These are phyloP conservation scores for Crambe crambe DNA, from an alignment of 37 sponge, comb jelly and placozoan genomes.

Conservation along the genomic window DNA sequence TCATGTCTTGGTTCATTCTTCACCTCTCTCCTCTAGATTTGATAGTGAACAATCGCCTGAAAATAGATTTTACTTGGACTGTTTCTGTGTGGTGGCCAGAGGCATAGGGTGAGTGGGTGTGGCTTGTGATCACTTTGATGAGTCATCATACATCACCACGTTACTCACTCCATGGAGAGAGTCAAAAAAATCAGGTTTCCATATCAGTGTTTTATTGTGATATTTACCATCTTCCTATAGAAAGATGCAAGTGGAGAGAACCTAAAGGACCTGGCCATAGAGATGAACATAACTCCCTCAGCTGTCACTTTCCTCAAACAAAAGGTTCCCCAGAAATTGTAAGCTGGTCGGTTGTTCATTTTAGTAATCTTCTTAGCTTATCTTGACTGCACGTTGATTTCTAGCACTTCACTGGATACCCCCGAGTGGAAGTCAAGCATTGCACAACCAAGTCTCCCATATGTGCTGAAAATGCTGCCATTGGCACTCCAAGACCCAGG, in stretches of 20 bases:
- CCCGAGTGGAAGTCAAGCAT: conserved; percentile 72
- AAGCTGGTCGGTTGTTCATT: not conserved
- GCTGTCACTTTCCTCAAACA: conserved; percentile 66
- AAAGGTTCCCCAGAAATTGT: conserved; percentile 64
- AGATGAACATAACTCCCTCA: conserved; percentile 60
- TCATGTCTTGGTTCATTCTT: too few relatives aligned
- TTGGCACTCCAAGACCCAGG: conserved; percentile 69
- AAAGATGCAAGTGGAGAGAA: conserved; percentile 79
- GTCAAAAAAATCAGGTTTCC: not conserved
- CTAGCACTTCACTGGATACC: conserved; percentile 49
- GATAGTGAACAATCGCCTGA: conserved; percentile 71
- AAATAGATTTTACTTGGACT: conserved; percentile 79
- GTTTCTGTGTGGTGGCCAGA: conserved; percentile 85
- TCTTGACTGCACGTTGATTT: not conserved
- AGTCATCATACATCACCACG: conserved; percentile 29
- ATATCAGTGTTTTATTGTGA: not conserved
- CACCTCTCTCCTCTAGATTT: conserved; percentile 45
- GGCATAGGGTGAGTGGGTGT: conserved; percentile 65
- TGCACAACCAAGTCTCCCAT: conserved; percentile 74
- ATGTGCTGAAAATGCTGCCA: conserved; percentile 81
- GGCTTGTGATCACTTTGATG: not conserved
- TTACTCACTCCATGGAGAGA: conserved; percentile 2
- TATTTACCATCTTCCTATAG: conserved; percentile 9
- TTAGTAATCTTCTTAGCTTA: not conserved
- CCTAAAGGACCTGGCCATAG: conserved; percentile 77